Conservation (phyloP, 2,888 invertebrate species). For the Meiosimyza decipiens region DNA sequence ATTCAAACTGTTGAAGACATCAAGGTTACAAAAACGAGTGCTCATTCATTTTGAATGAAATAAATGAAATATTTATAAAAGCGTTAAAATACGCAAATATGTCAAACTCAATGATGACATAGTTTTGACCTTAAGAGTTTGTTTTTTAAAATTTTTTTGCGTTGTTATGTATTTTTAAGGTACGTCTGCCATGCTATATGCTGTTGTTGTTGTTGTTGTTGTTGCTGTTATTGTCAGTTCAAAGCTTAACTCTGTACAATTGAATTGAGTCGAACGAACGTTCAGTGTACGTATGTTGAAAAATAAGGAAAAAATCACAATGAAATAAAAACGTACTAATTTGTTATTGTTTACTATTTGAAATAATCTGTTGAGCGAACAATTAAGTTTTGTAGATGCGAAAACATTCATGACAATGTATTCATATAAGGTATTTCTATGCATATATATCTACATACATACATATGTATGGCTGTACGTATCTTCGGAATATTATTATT, state of each 20-base stretch:
- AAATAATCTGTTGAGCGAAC: conserved; percentile 6
- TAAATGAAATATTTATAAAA: too few relatives aligned
- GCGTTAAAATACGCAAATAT: too few relatives aligned
- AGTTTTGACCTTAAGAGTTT: conserved; percentile 12
- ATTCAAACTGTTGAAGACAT: too few relatives aligned
- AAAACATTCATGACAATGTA: not conserved
- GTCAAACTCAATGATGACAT: too few relatives aligned
- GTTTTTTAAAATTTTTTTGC: not conserved
- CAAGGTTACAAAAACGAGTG: too few relatives aligned
- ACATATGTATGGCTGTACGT: too few relatives aligned
- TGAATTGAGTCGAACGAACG: not conserved
- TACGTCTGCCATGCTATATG: not conserved
- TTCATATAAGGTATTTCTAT: too few relatives aligned
- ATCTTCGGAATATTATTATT: too few relatives aligned
- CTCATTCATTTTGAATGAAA: too few relatives aligned
- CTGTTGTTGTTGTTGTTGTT: not conserved
- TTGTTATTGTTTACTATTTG: conserved; percentile 5
- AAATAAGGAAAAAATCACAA: not conserved
- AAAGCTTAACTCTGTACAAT: not conserved
- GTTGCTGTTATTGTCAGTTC: not conserved
- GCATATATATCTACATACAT: too few relatives aligned
- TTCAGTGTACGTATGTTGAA: too few relatives aligned
- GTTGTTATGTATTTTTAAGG: not conserved
- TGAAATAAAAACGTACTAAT: conserved; percentile 2
- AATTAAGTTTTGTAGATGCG: conserved; percentile 6